A percentile compares a stretch with the other conserved stretches of the same genome.
Evolutionary conservation across 2,888 invertebrate genomes (phyloP).

Genomic region (Entomobrya multifasciata): DNA sequence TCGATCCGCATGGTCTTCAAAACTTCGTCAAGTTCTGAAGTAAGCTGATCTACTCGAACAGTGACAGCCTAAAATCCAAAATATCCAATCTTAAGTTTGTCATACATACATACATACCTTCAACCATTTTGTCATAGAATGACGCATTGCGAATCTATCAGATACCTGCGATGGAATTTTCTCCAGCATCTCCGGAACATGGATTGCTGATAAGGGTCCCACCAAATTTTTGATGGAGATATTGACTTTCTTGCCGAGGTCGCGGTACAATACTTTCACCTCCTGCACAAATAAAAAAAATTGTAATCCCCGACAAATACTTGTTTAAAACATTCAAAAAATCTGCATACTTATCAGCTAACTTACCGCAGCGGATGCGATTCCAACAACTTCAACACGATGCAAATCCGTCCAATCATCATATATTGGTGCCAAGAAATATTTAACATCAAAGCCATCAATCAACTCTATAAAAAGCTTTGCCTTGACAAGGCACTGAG

Average conservation of each 20-base stretch:
- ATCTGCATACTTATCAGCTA: no score
- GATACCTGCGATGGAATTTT: conserved; percentile 13
- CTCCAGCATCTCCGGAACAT: conserved; percentile 18
- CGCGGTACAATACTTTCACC: conserved; percentile 14
- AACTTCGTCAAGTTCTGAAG: neutral
- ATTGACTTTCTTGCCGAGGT: conserved; percentile 14
- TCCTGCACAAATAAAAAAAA: neutral
- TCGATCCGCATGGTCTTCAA: neutral
- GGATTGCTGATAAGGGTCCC: neutral
- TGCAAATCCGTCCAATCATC: conserved; percentile 33
- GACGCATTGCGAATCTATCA: no score
- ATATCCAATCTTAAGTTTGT: no score
- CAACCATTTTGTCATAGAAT: no score
- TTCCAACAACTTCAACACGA: conserved; percentile 13
- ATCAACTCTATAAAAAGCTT: conserved; percentile 41
- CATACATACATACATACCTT: no score
- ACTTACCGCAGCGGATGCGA: no score
- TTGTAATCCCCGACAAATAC: neutral
- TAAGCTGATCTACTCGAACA: neutral
- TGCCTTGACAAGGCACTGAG: neutral
- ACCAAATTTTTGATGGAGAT: conserved; percentile 7
- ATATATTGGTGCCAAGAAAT: conserved; percentile 28
- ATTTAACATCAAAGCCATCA: neutral
- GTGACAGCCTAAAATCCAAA: conserved; percentile 32
- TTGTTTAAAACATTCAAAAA: no score